Evolutionary conservation across 2,797 vertebrate genomes (phyloP), one percentile per base, ranked within the genome.

Genomic region (Pachyuromys duprasi): DNA sequence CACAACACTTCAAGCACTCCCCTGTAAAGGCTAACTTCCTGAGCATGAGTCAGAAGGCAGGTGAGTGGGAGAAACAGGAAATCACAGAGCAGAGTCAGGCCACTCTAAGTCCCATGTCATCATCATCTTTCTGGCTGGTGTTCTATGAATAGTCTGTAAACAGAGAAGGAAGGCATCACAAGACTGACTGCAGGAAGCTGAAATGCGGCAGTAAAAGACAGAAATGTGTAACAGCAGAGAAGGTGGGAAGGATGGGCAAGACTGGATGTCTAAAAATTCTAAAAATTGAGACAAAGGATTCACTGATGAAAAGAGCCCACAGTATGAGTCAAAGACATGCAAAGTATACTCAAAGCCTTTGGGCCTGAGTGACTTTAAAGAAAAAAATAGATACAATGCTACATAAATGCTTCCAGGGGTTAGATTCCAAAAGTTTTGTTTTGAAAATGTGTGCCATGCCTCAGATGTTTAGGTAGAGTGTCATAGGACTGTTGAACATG

Each of bases 261-360:
- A 24, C 62, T 53, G 17, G 36, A 74, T 18, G 24, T 49, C 45
- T 49, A 49, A 49, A 49, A 4, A 65, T 72, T 62, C 91, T 94
- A 76, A 86, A 95, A 83, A 82, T 1, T 26, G 72, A 39, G 11
- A 20, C 17, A 28, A 75, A 89, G 86, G 7, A 86, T 74, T 28
- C 80, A 36, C 49, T 75, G 63, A 95, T 86, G 39, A 91, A 94
- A 81, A 5, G 36, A 42, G 70, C 33, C 3, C 33, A 1, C 2
- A 70, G 26, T n/a, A 69, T 69, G 65, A 96, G 42, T 95, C 96
- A 94, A 45, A 92, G 72, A 70, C 87, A 90, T 1, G 13, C 36
- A 45, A 65, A 86, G 39, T 55, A 63, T 72, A 94, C 42, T 90
- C 62, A 96, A 55, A 63, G 42, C 12, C 55, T 92, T 94, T 36